Base-by-base conservation (phyloP, 2,888 invertebrate genomes). In the Arrhopalites spinosus region DNA sequence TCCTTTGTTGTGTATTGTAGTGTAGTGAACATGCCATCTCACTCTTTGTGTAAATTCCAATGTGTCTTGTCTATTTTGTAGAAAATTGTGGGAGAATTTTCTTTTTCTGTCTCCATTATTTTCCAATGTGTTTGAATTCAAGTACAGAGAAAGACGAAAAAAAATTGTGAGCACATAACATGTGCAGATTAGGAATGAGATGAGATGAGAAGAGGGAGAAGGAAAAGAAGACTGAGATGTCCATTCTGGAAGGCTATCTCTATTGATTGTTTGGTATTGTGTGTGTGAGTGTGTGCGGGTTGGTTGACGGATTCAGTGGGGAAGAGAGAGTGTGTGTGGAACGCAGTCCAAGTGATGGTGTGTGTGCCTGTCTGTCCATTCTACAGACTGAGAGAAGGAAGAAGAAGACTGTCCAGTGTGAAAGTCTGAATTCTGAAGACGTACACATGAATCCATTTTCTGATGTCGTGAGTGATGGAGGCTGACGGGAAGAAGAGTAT, bases 391-490 rank as follows among this genome's bases (percentile, higher is more conserved):
- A 30, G 15, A 63, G 1, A 47, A 66, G 56, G 64, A 53, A 29
- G 59, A 43, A 20, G 56, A 73, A 59, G 36, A 59, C 11, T 25
- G 59, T 59, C 59, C 59, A 59, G 25, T 59, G 20, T 53, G 20
- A 68, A 61, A 68, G 50, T 56, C 64, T 20, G 50, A 69, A 47
- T 73, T 50, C 56, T 66, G 56, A 50, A 66, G 73, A 73, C 67
- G 73, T 66, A 67, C 72, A 68, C 59, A 73, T 73, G 73, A 73
- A 74, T 74, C 74, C 74, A 74, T 74, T 74, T 74, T 74, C 45
- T 74, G 74, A 74, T 74, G 74, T 68, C 61, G 56, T 74, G 74
- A 74, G 74, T 74, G 74, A 74, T 74, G 74, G 74, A 74, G 68
- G 56, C 68, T 56, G 68, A 56, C 56, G 61, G 68, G 68, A 47